Percentiles rank a stretch among this genome's conserved stretches.
Evolutionary conservation across 1,140 invertebrate genomes (phyloP).

Genomic region (Brachionus koreanus): DNA sequence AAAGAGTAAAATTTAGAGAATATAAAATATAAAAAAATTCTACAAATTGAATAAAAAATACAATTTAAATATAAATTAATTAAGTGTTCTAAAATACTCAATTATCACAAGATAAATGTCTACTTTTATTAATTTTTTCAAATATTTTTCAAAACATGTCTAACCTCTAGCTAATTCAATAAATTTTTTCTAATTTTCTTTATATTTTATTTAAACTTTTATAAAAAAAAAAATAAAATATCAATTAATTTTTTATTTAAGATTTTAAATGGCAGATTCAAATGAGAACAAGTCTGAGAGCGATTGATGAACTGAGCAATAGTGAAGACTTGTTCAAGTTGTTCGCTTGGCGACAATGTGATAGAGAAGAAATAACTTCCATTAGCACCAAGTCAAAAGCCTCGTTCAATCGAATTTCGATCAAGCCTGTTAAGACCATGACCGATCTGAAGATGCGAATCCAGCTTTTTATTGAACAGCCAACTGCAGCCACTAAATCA

Average conservation of each 20-base stretch:
- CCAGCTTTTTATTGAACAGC: constrained; percentile 25
- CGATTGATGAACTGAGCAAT: not conserved
- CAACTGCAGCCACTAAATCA: not conserved
- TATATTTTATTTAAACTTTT: not conserved
- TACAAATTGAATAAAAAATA: no score
- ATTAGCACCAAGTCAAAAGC: not conserved
- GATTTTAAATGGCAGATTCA: constrained; percentile 44
- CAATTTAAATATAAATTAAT: no score
- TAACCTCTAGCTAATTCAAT: no score
- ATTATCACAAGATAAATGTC: no score
- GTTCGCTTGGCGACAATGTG: constrained; percentile 33
- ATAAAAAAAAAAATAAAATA: not conserved
- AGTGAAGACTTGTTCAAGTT: constrained; percentile 37
- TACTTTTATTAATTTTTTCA: no score
- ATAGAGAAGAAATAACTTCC: constrained; percentile 8
- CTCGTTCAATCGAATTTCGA: not conserved
- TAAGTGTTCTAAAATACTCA: no score
- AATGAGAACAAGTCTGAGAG: not conserved
- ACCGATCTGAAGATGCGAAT: not conserved
- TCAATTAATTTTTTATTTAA: not conserved
- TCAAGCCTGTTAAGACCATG: constrained; percentile 37
- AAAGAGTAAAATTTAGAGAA: no score
- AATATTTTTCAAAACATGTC: no score
- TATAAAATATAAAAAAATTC: no score
- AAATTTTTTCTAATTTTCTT: no score